A percentile compares a stretch with the other conserved stretches of the same genome.
phyloP scores from a whole-genome alignment of 2,888 invertebrate species.

The Ommatoiulus sabulosus region DNA sequence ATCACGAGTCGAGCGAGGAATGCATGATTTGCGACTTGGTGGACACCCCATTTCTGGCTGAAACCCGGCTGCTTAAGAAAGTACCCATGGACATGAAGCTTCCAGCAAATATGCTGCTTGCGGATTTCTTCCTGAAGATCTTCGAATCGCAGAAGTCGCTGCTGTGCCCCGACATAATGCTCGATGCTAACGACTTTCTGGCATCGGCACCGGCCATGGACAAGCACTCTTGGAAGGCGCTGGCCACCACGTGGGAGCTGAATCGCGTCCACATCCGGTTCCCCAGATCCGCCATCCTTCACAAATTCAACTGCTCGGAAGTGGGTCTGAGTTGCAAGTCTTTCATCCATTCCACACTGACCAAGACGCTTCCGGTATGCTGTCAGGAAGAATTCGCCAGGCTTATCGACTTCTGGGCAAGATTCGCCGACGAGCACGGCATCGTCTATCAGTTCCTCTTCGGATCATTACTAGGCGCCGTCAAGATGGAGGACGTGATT shows the following conservation, averaged over 20 bases:
- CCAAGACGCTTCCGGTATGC: slow-evolving; percentile 63
- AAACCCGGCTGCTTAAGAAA: slow-evolving; percentile 61
- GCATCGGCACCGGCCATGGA: not conserved
- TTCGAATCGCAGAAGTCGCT: slow-evolving; percentile 61
- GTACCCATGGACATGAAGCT: slow-evolving; percentile 61
- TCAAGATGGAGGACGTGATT: slow-evolving; percentile 64
- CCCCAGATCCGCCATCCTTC: not conserved
- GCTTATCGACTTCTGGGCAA: slow-evolving; percentile 62
- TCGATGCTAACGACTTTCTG: slow-evolving; percentile 61
- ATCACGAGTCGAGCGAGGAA: slow-evolving; percentile 63
- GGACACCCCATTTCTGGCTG: slow-evolving; percentile 62
- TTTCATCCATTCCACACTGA: slow-evolving; percentile 53
- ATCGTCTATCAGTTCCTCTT: slow-evolving; percentile 64
- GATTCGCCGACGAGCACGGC: slow-evolving; percentile 61
- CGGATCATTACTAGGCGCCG: slow-evolving; percentile 65
- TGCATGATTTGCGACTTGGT: slow-evolving; percentile 62
- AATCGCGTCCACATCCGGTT: slow-evolving; percentile 53
- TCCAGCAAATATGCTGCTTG: slow-evolving; percentile 62
- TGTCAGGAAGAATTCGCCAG: slow-evolving; percentile 63
- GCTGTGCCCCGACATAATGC: slow-evolving; percentile 66
- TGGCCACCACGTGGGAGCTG: slow-evolving; percentile 57
- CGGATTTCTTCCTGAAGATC: slow-evolving; percentile 65
- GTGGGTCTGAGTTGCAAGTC: slow-evolving; percentile 61
- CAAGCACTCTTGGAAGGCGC: slow-evolving; percentile 50
- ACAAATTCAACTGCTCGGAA: slow-evolving; percentile 62